Evolutionary conservation across 1,140 invertebrate genomes (phyloP).

Genomic region (Lineus longissimus): DNA sequence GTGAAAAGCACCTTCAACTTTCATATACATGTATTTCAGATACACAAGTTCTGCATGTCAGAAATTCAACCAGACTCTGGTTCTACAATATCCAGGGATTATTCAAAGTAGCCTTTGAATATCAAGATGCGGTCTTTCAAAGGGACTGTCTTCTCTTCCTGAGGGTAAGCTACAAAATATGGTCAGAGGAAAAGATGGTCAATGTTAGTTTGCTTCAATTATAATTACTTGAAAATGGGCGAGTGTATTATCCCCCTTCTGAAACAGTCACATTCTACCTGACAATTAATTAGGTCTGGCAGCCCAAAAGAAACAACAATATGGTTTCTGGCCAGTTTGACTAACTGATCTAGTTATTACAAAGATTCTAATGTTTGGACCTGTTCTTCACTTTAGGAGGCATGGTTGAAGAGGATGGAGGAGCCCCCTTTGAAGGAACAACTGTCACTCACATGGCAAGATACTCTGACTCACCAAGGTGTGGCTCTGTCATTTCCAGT

Average conservation of each 20-base stretch:
- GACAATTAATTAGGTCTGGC: no score
- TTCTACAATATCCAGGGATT: conserved; percentile 38
- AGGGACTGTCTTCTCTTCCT: conserved; percentile 22
- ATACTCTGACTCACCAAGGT: background rate
- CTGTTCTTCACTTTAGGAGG: conserved; percentile 3
- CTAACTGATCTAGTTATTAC: no score
- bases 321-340: no score
- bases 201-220: no score
- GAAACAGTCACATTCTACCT: no score
- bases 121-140: conserved; percentile 24
- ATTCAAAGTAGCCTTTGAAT: conserved; percentile 33
- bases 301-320: no score
- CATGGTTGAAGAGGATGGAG: conserved; percentile 3
- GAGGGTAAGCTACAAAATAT: conserved; percentile 21
- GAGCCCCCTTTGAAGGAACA: background rate
- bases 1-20: no score
- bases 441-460: background rate
- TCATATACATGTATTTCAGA: no score
- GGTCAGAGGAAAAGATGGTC: background rate
- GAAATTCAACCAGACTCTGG: conserved; percentile 28
- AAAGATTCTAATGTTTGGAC: no score
- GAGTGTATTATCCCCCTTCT: no score
- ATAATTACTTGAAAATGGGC: no score
- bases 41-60: conserved; percentile 22
- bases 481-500: background rate